Evolutionary conservation across 2,113 vertebrate genomes (phyloP), one percentile per base, ranked within the genome.

Genomic region (Helogale parvula): DNA sequence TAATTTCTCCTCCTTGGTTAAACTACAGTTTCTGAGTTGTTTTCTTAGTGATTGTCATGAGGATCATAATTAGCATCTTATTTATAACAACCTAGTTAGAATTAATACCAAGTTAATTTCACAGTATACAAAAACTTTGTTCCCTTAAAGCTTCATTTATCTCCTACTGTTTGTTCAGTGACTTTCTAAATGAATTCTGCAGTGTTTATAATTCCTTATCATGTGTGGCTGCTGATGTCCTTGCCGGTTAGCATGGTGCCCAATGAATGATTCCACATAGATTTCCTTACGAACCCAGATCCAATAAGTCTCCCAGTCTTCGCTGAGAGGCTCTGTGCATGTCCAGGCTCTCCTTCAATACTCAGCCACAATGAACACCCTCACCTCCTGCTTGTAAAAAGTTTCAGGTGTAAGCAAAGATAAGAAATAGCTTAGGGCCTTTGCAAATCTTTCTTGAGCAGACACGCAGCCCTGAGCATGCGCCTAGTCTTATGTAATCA

Each of bases 61-160:
- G 33, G 17, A 81, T 86, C 80, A 60, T 47, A 96, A 96, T 94
- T 66, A 97, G 19, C 54, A 84, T 72, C 35, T 54, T 77, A 82
- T 72, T 96, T 79, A 66, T 68, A 96, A 79, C 16, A 84, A 74
- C 23, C 57, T 60, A 60, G 57, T 60, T 60, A 60, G 57, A 60
- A 9, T 60, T 21, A 60, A 60, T 60, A 60, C 57, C 21, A 60
- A 60, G 14, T 93, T 90, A 52, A 94, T 97, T 94, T 84, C 63
- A 33, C 68, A 52, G 47, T 90, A 72, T 68, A 38, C 5, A 84
- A 63, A 25, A 79, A 29, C 15, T 21, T 82, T 38, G 1, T 52
- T 86, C 21, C 29, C 31, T 5, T 71, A 33, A 72, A 82, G 41
- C 2, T 65, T 6, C 23, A 72, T 66, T 90, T 82, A 33, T 60